Percentiles rank a stretch among this genome's conserved stretches.
Conservation (phyloP, 2,113 vertebrate species). For the Motacilla tschutschensis region DNA sequence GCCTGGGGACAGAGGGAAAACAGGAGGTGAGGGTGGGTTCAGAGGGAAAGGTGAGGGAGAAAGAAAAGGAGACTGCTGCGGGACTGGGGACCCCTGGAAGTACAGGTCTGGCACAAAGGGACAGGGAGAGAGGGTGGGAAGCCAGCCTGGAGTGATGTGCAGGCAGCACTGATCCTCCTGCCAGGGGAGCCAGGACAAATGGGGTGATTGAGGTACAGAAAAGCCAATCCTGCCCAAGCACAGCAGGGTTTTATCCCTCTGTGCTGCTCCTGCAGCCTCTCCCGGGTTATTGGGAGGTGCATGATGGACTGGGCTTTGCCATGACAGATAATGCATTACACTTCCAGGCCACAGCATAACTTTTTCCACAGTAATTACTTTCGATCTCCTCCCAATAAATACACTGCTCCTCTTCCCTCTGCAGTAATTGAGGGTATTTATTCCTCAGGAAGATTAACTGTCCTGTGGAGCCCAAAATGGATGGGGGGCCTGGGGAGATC, state of each 20-base stretch:
- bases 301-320: not conserved
- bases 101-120: not conserved
- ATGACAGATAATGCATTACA: not conserved
- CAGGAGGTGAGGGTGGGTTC: rapidly evolving
- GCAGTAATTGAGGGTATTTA: conserved; percentile 64
- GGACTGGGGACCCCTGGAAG: not conserved
- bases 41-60: not conserved
- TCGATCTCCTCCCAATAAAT: conserved; percentile 63
- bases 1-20: not conserved
- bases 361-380: conserved; percentile 56
- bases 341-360: not conserved
- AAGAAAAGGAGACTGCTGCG: not conserved
- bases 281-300: rapidly evolving
- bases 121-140: rapidly evolving
- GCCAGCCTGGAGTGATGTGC: not conserved
- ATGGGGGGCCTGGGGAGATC: not conserved
- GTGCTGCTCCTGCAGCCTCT: not conserved
- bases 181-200: rapidly evolving
- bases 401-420: conserved; percentile 26
- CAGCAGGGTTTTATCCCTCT: rapidly evolving
- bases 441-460: conserved; percentile 67
- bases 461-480: conserved; percentile 5
- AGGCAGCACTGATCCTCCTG: not conserved
- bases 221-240: too few species aligned
- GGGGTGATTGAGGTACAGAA: rapidly evolving